These are phyloP conservation scores for Oryzias dopingdopingensis DNA, from an alignment of 2,797 vertebrate species.

Conservation along the genomic window DNA sequence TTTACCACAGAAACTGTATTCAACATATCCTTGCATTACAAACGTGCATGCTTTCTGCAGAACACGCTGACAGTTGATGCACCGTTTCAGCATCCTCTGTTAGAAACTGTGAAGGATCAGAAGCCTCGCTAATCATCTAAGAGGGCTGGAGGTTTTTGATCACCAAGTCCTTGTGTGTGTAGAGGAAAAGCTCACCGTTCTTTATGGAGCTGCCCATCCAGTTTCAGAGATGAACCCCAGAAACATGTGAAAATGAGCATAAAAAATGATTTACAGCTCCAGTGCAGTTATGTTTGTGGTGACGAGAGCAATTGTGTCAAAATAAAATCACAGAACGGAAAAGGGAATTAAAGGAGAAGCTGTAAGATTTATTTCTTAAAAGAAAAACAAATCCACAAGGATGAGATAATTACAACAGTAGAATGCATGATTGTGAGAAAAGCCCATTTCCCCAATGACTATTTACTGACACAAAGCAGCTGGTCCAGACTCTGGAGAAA, in stretches of 20 bases:
- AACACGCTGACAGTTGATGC: conserved; percentile 32
- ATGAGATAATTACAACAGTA: conserved; percentile 57
- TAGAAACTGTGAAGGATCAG: conserved; percentile 33
- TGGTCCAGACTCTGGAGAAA: conserved; percentile 64
- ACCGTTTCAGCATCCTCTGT: conserved; percentile 7
- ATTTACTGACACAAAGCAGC: conserved; percentile 66
- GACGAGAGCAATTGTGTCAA: background rate
- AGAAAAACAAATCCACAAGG: conserved; percentile 47
- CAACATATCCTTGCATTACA: conserved; percentile 43
- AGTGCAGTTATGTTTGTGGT: background rate
- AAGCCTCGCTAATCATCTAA: conserved; percentile 31
- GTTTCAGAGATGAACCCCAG: conserved; percentile 7
- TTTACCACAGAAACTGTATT: conserved; percentile 59
- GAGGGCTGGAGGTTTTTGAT: conserved; percentile 47
- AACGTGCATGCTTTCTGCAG: background rate
- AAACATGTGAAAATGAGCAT: conserved; percentile 4
- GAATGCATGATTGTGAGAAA: conserved; percentile 60
- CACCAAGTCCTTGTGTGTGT: conserved; percentile 40
- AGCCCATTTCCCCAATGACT: conserved; percentile 50
- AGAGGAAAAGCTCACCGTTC: conserved; percentile 23
- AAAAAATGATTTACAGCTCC: conserved; percentile 15
- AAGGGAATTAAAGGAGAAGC: background rate
- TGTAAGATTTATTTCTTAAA: conserved; percentile 34
- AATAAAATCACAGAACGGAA: conserved; percentile 17
- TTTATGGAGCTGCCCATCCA: background rate